Conservation (phyloP, 2,797 vertebrate genomes). For the Sitta carolinensis region DNA sequence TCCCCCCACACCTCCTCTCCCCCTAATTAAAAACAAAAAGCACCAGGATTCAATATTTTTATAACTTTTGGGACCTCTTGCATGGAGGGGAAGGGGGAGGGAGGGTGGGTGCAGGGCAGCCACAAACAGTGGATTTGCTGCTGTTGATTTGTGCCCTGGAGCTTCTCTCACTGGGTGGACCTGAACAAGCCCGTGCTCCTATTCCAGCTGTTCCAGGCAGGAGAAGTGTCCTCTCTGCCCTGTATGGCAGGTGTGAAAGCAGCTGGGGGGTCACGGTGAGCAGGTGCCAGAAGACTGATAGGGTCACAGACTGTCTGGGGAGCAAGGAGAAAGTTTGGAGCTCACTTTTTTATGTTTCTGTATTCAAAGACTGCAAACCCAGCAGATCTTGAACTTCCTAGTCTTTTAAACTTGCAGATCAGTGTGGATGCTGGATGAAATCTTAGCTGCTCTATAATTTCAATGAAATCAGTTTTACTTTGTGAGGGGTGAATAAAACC, state of each 20-base stretch:
- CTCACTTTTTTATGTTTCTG: not conserved
- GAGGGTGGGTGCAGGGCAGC: not conserved
- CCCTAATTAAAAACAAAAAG: constrained; percentile 38
- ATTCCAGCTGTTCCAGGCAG: not conserved
- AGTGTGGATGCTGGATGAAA: not conserved
- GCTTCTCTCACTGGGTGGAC: not conserved
- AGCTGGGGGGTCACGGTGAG: not conserved
- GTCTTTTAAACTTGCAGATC: not conserved
- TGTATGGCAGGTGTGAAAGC: not conserved
- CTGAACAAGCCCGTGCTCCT: fast-evolving
- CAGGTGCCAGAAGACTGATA: not conserved
- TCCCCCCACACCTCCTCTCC: not conserved
- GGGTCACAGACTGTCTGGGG: not conserved
- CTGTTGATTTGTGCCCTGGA: fast-evolving
- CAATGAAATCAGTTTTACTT: not conserved
- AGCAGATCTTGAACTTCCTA: not conserved
- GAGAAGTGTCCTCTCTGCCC: not conserved
- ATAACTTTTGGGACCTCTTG: not conserved
- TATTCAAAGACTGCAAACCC: not conserved
- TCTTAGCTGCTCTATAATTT: not conserved
- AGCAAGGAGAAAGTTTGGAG: not conserved
- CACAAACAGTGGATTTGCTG: fast-evolving
- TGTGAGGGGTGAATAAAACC: not conserved
- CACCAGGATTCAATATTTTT: not conserved
- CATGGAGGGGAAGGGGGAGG: not conserved